Evolutionary conservation across 2,888 invertebrate genomes (phyloP), one percentile per base, ranked within the genome.

Genomic region (Cerceris ruficornis): DNA sequence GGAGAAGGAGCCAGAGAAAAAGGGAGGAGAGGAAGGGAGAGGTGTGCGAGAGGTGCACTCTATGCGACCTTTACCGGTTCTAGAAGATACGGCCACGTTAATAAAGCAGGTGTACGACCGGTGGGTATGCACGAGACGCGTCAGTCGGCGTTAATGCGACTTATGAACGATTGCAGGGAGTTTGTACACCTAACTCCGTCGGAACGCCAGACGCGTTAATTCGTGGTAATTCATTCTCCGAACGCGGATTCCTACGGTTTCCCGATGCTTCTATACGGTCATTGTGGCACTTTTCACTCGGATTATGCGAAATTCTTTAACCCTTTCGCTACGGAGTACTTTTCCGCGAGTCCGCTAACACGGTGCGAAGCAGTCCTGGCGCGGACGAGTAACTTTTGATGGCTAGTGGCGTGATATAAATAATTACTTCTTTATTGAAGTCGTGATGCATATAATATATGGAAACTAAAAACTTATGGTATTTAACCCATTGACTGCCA

Each of bases 51-150:
- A 43, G 55, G 75, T 59, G 66, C 17, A 17, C 58, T 71, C 69
- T 73, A 70, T 11, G 72, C 73, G 75, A 73, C 15, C 69, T 68
- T 59, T 15, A 57, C 69, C 57, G 72, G 58, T 74, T 75, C 59
- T 17, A 80, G 79, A 73, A 84, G 86, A 84, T 84, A 85, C 77
- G 68, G 69, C 73, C 76, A 64, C 77, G 85, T 84, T 87, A 87
- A 88, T 86, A 87, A 86, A 87, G 86, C 89, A 88, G 89, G 89
- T 89, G 89, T 81, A 83, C 82, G 82, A 67, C 68, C 76, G 74
- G 60, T 50, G 65, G 71, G 77, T 73, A 69, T 69, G 67, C 76
- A 60, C 61, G 68, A 42, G 72, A 60, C 60, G 69, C 60, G 70
- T 72, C 75, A 59, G 61, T 69, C 72, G 80, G 75, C 71, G 87